Conservation (phyloP, 92 coral and sea anemone genomes). For the Parazoanthus atlanticus region DNA sequence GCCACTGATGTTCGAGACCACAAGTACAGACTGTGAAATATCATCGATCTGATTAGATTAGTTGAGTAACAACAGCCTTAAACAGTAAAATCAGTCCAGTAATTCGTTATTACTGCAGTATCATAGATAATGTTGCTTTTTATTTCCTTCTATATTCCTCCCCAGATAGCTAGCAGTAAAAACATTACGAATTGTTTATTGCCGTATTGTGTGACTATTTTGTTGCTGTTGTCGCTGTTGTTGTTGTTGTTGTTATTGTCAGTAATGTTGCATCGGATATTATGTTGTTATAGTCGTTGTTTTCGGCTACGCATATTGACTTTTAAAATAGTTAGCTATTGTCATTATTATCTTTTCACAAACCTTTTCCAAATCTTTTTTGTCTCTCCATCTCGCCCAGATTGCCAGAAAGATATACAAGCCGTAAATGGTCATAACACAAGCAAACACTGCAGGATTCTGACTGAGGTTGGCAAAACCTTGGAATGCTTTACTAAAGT, state of each 20-base stretch:
- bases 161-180: no score
- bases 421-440: constrained; percentile 81
- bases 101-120: no score
- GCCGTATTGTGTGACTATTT: no score
- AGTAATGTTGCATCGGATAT: neutral
- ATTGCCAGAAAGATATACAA: constrained; percentile 73
- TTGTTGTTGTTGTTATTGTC: neutral
- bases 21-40: no score
- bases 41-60: no score
- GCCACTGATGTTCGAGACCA: no score
- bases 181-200: no score
- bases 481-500: constrained; percentile 67
- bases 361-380: constrained; percentile 79
- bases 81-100: no score
- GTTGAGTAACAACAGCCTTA: no score
- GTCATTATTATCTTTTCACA: neutral
- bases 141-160: no score
- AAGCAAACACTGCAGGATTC: constrained; percentile 86
- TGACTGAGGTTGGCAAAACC: constrained; percentile 73
- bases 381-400: constrained; percentile 86
- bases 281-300: neutral
- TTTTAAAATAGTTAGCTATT: neutral
- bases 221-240: no score
- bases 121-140: no score
- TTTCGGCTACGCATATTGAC: neutral